Conservation (phyloP, 1,140 invertebrate genomes). For the Cheumatopsyche charites region DNA sequence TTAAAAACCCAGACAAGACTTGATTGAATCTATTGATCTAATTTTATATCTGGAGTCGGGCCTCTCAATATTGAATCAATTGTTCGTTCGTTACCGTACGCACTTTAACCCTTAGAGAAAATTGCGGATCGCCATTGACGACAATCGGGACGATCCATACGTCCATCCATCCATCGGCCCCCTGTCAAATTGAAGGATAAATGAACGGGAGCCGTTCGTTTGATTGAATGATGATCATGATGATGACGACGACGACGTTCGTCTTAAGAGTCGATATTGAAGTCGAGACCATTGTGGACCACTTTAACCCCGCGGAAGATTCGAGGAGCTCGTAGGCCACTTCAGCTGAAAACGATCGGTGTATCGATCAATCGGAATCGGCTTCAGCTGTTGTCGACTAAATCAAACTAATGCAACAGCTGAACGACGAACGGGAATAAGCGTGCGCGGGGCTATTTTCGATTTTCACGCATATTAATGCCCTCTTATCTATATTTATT, state of each 20-base stretch:
- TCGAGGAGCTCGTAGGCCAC: too few species aligned
- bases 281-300: constrained; percentile 32
- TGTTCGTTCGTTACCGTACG: constrained; percentile 20
- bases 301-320: constrained; percentile 36
- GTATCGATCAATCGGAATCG: constrained; percentile 26
- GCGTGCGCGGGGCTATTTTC: constrained; percentile 4
- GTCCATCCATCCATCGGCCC: constrained; percentile 12
- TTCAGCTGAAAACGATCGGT: too few species aligned
- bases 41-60: constrained; percentile 33
- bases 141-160: not conserved
- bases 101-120: constrained; percentile 8
- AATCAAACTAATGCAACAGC: constrained; percentile 28
- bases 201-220: constrained; percentile 33
- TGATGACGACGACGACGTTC: too few species aligned
- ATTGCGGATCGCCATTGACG: too few species aligned
- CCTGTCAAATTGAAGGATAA: constrained; percentile 29
- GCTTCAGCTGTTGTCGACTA: constrained; percentile 33
- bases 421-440: not conserved
- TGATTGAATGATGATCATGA: constrained; percentile 40
- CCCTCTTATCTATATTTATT: not conserved
- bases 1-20: constrained; percentile 26
- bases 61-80: constrained; percentile 31
- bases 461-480: constrained; percentile 16
- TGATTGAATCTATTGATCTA: constrained; percentile 43
- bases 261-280: constrained; percentile 41